Evolutionary conservation across 2,797 vertebrate species (phyloP).

Genomic region (Carcharodon carcharias): DNA sequence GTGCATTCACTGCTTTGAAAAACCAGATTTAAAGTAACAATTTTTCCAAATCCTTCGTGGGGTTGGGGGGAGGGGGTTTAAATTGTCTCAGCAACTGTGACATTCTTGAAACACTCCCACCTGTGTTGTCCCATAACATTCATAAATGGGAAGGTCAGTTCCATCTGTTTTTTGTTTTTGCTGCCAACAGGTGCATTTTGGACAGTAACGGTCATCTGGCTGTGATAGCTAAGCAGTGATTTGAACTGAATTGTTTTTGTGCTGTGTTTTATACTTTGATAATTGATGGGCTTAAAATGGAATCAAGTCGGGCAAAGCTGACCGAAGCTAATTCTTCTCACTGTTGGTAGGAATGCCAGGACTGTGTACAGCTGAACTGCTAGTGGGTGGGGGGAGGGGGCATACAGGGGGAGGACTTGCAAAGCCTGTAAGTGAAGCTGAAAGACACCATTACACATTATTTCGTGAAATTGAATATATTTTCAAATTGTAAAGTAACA

Average conservation of each 20-base stretch:
- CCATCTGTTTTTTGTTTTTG: not conserved
- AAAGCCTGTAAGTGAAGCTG: no score
- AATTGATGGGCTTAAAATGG: not conserved
- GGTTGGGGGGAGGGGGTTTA: not conserved
- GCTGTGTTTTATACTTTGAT: not conserved
- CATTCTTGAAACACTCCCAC: not conserved
- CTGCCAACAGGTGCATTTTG: not conserved
- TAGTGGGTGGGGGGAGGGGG: no score
- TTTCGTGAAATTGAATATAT: no score
- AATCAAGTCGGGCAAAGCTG: not conserved
- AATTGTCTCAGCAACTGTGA: not conserved
- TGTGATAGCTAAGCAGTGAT: not conserved
- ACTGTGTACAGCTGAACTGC: no score
- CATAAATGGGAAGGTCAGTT: not conserved
- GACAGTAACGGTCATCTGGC: not conserved
- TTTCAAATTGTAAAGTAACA: no score
- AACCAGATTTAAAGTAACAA: not conserved
- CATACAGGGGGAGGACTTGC: no score
- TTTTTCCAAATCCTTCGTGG: not conserved
- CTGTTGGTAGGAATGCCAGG: not conserved
- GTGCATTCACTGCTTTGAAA: not conserved
- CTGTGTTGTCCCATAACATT: not conserved
- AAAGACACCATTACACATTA: no score
- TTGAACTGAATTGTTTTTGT: conserved; percentile 1
- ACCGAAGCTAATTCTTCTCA: not conserved